A percentile compares a stretch with the other conserved stretches of the same genome.
These are phyloP conservation scores for Lasioglossum malachurum DNA, from an alignment of 2,888 invertebrate species.

Conservation along the genomic window DNA sequence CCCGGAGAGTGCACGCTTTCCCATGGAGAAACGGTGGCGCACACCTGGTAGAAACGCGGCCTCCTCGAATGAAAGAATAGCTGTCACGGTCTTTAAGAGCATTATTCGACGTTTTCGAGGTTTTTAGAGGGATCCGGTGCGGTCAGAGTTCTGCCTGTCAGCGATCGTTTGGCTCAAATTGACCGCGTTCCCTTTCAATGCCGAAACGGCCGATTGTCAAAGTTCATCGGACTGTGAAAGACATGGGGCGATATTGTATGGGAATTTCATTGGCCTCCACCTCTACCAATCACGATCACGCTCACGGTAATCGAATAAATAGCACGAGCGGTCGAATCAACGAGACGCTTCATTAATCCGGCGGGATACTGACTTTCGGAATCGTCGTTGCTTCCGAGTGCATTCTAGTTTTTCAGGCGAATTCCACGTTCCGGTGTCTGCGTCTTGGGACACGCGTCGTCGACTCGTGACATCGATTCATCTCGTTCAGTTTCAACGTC, in stretches of 20 bases:
- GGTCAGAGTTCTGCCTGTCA: conserved; percentile 52
- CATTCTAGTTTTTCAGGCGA: background rate
- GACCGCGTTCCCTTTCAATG: conserved; percentile 58
- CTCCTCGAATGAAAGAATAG: conserved; percentile 27
- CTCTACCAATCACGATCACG: conserved; percentile 30
- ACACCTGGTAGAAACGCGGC: conserved; percentile 48
- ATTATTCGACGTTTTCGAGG: conserved; percentile 61
- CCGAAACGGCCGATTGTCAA: conserved; percentile 53
- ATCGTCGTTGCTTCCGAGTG: background rate
- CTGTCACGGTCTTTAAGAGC: conserved; percentile 52
- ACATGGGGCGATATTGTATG: conserved; percentile 61
- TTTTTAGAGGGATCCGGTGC: conserved; percentile 53
- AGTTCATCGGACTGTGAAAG: conserved; percentile 61
- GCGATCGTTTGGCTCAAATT: conserved; percentile 64
- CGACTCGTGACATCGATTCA: background rate
- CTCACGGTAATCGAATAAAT: conserved; percentile 52
- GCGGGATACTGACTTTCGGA: conserved; percentile 4
- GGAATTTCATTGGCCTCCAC: conserved; percentile 54
- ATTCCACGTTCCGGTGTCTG: background rate
- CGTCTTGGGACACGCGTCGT: conserved; percentile 1
- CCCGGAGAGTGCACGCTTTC: conserved; percentile 21
- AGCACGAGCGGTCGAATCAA: conserved; percentile 36
- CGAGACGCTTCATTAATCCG: conserved; percentile 47
- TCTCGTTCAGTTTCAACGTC: background rate
- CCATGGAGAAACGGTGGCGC: conserved; percentile 21